Conservation (phyloP, 35 echinoderm and acorn worm genomes). For the Anneissia japonica region DNA sequence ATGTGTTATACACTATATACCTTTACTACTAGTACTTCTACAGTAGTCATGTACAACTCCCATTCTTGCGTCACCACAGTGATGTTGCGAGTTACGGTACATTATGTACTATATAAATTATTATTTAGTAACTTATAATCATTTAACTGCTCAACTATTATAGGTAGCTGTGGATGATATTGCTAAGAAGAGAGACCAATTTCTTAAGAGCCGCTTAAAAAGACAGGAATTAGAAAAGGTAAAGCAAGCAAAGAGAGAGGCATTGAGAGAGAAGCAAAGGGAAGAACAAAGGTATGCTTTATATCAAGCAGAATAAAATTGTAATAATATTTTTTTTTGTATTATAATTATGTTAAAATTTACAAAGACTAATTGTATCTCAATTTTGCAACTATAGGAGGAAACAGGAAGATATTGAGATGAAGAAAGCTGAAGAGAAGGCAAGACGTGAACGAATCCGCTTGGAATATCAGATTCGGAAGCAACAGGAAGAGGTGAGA, state of each 20-base stretch:
- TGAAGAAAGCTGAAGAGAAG: slow-evolving; percentile 81
- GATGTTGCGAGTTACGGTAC: no score
- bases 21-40: no score
- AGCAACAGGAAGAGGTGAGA: slow-evolving; percentile 69
- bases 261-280: slow-evolving; percentile 63
- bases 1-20: no score
- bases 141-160: no score
- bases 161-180: slow-evolving; percentile 47
- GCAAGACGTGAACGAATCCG: slow-evolving; percentile 71
- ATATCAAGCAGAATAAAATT: neutral
- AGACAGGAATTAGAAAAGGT: slow-evolving; percentile 71
- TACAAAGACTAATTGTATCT: no score
- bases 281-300: slow-evolving; percentile 69
- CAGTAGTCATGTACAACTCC: no score
- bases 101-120: no score
- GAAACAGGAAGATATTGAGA: slow-evolving; percentile 85
- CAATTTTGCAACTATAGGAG: slow-evolving; percentile 16
- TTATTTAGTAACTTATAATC: no score
- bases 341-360: no score
- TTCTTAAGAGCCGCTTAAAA: slow-evolving; percentile 70
- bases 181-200: slow-evolving; percentile 67
- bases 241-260: slow-evolving; percentile 79
- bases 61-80: no score
- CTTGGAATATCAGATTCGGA: slow-evolving; percentile 66
- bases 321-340: neutral